Evolutionary conservation across 2,888 invertebrate species (phyloP).

Genomic region (Desoria tigrina): DNA sequence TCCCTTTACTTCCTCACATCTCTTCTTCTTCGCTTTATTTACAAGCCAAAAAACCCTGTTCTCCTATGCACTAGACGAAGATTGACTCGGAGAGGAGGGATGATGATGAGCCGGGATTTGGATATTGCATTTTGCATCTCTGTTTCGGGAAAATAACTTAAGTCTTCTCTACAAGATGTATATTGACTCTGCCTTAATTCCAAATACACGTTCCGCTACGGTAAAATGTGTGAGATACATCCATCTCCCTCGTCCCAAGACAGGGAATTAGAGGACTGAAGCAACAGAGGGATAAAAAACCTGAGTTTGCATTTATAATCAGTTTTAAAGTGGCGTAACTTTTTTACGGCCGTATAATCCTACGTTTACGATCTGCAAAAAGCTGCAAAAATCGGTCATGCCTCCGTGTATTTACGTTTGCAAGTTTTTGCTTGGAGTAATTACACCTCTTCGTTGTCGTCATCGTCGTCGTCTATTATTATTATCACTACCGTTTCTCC

Average conservation of each 20-base stretch:
- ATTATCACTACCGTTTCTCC: no score
- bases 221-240: constrained; percentile 11
- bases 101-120: not conserved
- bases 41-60: not conserved
- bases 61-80: constrained; percentile 3
- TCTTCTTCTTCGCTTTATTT: not conserved
- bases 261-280: constrained; percentile 2
- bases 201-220: constrained; percentile 2
- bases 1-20: not conserved
- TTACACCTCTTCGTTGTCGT: no score
- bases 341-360: no score
- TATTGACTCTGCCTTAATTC: constrained; percentile 1
- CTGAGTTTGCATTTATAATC: constrained; percentile 8
- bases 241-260: not conserved
- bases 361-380: no score
- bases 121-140: not conserved
- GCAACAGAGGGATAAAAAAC: not conserved
- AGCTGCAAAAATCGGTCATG: no score
- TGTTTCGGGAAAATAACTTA: not conserved
- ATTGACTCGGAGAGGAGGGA: not conserved
- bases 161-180: not conserved
- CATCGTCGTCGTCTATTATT: no score
- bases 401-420: no score
- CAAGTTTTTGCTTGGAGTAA: no score
- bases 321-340: not conserved